A percentile compares a stretch with the other conserved stretches of the same genome.
These are phyloP conservation scores for Dolichallabes microphthalmus DNA, from an alignment of 2,113 vertebrate genomes.

Conservation along the genomic window DNA sequence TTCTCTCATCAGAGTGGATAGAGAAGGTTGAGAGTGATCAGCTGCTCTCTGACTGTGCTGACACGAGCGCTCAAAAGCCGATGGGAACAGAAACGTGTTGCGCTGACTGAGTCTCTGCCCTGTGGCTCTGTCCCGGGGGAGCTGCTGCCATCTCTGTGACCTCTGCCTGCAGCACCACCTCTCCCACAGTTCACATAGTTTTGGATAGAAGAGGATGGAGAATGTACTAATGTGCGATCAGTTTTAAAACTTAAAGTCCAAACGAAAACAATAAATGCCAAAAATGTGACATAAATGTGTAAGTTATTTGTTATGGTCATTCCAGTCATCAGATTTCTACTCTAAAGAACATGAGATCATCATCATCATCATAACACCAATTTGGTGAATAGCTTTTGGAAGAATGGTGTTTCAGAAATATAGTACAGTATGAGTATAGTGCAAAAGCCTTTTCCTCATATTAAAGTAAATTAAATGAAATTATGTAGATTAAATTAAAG, in stretches of 20 bases:
- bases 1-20: background rate
- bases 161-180: conserved; percentile 45
- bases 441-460: no score
- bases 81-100: conserved; percentile 40
- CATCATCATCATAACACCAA: background rate
- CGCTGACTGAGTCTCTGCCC: conserved; percentile 48
- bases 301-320: background rate
- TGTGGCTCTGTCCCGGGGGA: conserved; percentile 55
- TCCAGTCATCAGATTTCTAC: background rate
- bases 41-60: conserved; percentile 30
- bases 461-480: no score
- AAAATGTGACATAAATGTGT: background rate
- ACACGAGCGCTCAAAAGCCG: conserved; percentile 35
- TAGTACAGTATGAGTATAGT: no score
- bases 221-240: background rate
- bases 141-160: conserved; percentile 51
- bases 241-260: background rate
- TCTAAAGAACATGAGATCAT: background rate
- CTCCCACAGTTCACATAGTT: conserved; percentile 21
- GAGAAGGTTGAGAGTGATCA: conserved; percentile 19
- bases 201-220: background rate
- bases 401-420: background rate
- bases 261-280: background rate
- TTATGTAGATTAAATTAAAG: no score
- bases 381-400: background rate